Conservation (phyloP, 1,140 invertebrate species). For the Diploscapter pachys region DNA sequence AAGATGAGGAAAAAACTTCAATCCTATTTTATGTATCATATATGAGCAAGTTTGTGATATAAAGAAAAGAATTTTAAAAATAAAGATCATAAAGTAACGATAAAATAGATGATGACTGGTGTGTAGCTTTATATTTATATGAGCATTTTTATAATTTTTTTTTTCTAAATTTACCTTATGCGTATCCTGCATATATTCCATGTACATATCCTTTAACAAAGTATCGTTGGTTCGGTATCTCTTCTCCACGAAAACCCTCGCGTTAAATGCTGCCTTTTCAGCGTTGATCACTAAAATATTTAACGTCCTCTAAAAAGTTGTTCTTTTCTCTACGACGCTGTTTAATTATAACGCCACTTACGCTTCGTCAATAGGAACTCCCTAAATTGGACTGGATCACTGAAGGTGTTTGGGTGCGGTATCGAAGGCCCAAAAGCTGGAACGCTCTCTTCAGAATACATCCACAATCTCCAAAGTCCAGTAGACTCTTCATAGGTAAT, state of each 20-base stretch:
- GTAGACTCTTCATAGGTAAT: conserved; percentile 77
- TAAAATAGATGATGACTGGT: too few relatives aligned
- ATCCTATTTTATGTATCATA: too few relatives aligned
- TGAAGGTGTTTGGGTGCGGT: conserved; percentile 80
- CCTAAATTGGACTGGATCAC: conserved; percentile 82
- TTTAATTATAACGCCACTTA: background rate
- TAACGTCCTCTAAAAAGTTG: too few relatives aligned
- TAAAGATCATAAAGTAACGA: too few relatives aligned
- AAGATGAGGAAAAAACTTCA: too few relatives aligned
- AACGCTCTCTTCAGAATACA: conserved; percentile 64
- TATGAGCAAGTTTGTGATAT: too few relatives aligned
- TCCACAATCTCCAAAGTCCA: conserved; percentile 17
- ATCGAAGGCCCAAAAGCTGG: conserved; percentile 90
- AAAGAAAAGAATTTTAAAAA: too few relatives aligned
- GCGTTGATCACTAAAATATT: conserved; percentile 78
- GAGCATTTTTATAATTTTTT: background rate
- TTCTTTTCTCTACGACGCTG: too few relatives aligned
- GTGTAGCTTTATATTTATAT: background rate
- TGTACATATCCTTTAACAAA: conserved; percentile 64
- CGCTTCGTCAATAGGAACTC: conserved; percentile 89
- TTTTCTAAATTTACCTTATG: conserved; percentile 18
- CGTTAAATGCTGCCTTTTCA: conserved; percentile 93
- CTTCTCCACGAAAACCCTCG: conserved; percentile 79
- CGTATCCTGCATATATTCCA: conserved; percentile 33
- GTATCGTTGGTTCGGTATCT: conserved; percentile 78